Evolutionary conservation across 2,797 vertebrate species (phyloP).

Genomic region (Pogonophryne albipinna): DNA sequence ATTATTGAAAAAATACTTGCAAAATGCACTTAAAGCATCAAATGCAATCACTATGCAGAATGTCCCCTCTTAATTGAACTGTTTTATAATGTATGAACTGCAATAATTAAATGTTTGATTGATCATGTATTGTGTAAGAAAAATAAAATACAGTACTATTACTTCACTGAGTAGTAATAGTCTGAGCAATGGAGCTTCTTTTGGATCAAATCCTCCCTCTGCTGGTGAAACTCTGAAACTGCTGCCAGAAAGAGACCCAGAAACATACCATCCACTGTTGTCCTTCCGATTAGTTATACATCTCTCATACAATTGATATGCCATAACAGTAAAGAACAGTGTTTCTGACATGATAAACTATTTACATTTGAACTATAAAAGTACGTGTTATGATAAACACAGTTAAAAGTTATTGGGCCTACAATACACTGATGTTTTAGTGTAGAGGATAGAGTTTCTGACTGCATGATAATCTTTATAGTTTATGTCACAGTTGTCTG

Average conservation of each 20-base stretch:
- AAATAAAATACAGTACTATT: background rate
- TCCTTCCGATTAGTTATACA: background rate
- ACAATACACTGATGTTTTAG: background rate
- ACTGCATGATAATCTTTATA: background rate
- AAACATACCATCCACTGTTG: background rate
- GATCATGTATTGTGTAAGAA: background rate
- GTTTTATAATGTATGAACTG: background rate
- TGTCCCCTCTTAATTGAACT: background rate
- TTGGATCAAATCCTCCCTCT: conserved; percentile 70
- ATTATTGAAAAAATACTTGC: too few relatives aligned
- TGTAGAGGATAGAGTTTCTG: background rate
- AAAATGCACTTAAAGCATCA: background rate
- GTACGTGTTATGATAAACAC: background rate
- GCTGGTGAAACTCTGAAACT: conserved; percentile 57
- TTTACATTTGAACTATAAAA: too few relatives aligned
- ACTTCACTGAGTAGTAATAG: background rate
- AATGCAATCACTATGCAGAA: background rate
- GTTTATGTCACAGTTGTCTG: background rate
- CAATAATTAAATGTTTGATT: background rate
- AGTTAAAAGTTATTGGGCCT: background rate
- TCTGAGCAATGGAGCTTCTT: background rate
- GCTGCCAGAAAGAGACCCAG: conserved; percentile 1
- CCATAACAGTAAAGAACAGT: background rate
- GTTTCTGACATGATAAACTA: too few relatives aligned
- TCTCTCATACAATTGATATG: background rate